phyloP scores from a whole-genome alignment of 2,888 invertebrate species.

The Orchestes rusci region DNA sequence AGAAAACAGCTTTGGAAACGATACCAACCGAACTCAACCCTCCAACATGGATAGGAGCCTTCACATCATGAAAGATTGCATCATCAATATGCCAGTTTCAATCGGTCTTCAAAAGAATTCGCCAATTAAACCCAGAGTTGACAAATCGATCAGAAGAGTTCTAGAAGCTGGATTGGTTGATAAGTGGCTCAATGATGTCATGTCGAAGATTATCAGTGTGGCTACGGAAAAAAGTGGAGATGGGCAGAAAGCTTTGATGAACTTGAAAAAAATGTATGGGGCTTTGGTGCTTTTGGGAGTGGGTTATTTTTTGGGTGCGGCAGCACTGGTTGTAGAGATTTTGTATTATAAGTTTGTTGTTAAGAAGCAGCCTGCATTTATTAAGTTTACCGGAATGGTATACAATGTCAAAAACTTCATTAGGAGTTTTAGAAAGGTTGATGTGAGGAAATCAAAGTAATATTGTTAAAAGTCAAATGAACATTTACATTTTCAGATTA shows the following conservation, averaged over 20 bases:
- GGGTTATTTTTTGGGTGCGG: constrained; percentile 57
- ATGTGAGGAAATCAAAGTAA: no score
- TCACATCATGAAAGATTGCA: constrained; percentile 77
- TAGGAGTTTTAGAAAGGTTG: no score
- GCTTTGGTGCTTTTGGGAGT: constrained; percentile 64
- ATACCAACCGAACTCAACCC: constrained; percentile 2
- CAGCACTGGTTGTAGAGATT: constrained; percentile 54
- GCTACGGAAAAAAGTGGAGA: constrained; percentile 44
- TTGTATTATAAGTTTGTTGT: constrained; percentile 58
- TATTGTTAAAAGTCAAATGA: no score
- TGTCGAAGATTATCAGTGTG: constrained; percentile 50
- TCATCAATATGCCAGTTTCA: constrained; percentile 73
- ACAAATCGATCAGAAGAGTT: constrained; percentile 58
- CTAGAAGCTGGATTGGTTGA: constrained; percentile 69
- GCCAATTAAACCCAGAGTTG: constrained; percentile 62
- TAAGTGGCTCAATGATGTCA: constrained; percentile 74
- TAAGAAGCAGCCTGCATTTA: constrained; percentile 60
- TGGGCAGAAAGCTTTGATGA: constrained; percentile 61
- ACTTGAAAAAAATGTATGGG: constrained; percentile 69
- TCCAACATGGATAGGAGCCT: constrained; percentile 44
- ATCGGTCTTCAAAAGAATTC: constrained; percentile 78
- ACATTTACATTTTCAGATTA: no score
- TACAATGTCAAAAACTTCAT: constrained; percentile 11
- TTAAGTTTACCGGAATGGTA: constrained; percentile 52
- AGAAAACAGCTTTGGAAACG: constrained; percentile 10